These are phyloP conservation scores for Brachyptera putata DNA, from an alignment of 2,888 invertebrate species.

Conservation along the genomic window DNA sequence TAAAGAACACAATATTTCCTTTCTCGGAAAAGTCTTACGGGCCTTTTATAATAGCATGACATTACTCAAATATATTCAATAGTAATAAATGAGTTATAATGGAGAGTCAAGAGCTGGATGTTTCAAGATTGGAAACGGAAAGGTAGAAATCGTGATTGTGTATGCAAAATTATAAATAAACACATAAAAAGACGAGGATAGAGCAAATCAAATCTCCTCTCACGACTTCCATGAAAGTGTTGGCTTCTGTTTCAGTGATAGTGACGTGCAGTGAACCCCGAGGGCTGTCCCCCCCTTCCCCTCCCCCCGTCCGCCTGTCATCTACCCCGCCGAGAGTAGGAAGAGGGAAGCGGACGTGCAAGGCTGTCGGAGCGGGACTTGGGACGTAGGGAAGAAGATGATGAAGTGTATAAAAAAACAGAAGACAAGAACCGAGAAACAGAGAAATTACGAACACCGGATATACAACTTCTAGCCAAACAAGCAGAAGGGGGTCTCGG, in stretches of 20 bases:
- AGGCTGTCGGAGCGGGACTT: no score
- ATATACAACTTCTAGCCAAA: neutral
- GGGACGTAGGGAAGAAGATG: neutral
- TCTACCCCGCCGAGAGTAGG: neutral
- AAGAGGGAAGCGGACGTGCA: no score
- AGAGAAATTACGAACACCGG: neutral
- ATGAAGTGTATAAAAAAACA: constrained; percentile 6
- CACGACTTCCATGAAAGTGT: neutral
- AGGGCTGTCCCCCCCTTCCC: no score
- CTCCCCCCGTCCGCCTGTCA: constrained; percentile 9
- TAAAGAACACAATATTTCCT: no score
- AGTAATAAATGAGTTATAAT: neutral
- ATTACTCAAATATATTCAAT: neutral
- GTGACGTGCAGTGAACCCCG: no score
- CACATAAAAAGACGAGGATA: no score
- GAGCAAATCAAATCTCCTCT: neutral
- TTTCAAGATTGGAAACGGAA: neutral
- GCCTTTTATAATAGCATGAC: neutral
- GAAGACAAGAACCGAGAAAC: neutral
- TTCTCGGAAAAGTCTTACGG: neutral
- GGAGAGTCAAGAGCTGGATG: neutral
- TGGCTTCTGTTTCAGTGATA: no score
- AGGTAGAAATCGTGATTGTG: no score
- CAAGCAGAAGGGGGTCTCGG: no score
- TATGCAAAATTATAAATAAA: no score